Evolutionary conservation across 2,888 invertebrate species (phyloP), one percentile per base, ranked within the genome.

Genomic region (Xestia sexstrigata): DNA sequence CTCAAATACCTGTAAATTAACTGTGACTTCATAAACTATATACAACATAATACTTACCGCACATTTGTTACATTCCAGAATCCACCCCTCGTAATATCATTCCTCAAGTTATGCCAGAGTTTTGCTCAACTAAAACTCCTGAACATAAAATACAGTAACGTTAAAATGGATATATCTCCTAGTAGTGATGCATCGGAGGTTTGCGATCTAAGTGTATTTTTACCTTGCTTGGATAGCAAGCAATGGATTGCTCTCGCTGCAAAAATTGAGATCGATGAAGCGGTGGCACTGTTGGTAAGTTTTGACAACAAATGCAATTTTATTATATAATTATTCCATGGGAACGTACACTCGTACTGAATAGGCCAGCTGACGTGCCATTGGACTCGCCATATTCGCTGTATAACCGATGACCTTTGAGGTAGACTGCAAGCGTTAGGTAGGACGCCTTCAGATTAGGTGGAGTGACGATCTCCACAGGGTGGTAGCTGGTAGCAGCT

Each of bases 131-230:
- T 97, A 3, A 97, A 96, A 83, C 87, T 97, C 0, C 88, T 97
- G 0, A 96, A 96, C 62, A 83, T 94, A 23, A 95, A 95, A 81
- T 96, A 96, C 89, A 93, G 95, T 84, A 93, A 94, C 85, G 89
- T 90, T 2, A 95, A 95, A 84, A 23, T 94, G 8, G 88, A 90
- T 1, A 67, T 92, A n/a, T n/a, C 81, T 45, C 72, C 81, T 5
- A 67, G 78, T 11, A 66, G 39, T 35, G 73, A 82, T 79, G 84
- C 88, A 78, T 84, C 83, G 30, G 91, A 92, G 9, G 89, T 94
- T 65, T 93, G 89, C 13, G 94, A 96, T 80, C 77, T 96, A 17
- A 94, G 90, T 47, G 5, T 89, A 0, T 70, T 97, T n/a, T 85
- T 96, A 69, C 94, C 95, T 0, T 96, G 94, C 83, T 88, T 97